These are phyloP conservation scores for Tachyglossus aculeatus DNA, from an alignment of 2,797 vertebrate species.

Conservation along the genomic window DNA sequence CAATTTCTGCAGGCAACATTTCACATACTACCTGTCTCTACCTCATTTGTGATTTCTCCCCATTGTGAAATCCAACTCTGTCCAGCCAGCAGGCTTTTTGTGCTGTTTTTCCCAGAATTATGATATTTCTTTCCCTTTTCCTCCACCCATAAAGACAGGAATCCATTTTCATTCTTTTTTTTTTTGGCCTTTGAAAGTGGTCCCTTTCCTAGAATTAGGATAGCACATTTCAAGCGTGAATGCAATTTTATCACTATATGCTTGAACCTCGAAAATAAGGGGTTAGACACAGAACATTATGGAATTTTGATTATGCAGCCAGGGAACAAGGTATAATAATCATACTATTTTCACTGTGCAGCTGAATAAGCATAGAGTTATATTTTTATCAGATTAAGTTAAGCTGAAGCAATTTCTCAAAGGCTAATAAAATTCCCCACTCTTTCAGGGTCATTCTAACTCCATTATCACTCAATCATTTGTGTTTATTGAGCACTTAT, in stretches of 20 bases:
- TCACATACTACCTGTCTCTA: background rate
- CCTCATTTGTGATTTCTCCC: background rate
- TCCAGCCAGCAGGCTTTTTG: background rate
- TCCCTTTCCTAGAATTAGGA: background rate
- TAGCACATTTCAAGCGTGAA: constrained; percentile 10
- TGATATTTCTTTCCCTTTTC: background rate
- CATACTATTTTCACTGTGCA: constrained; percentile 6
- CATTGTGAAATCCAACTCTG: too few species aligned
- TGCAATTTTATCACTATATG: background rate
- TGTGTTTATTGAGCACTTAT: too few species aligned
- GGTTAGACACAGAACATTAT: background rate
- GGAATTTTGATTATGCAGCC: background rate
- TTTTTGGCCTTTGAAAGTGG: background rate
- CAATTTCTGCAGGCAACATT: too few species aligned
- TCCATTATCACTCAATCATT: constrained; percentile 25
- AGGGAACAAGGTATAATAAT: background rate
- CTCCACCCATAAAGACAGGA: background rate
- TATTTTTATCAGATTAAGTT: constrained; percentile 11
- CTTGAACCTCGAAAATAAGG: constrained; percentile 4
- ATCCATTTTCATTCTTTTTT: background rate
- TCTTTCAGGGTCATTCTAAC: background rate
- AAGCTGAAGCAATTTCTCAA: constrained; percentile 16
- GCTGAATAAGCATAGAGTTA: constrained; percentile 10
- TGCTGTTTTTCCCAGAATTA: background rate
- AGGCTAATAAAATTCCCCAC: constrained; percentile 9